Evolutionary conservation across 1,140 invertebrate genomes (phyloP).

Genomic region (Neodiprion pinetum): DNA sequence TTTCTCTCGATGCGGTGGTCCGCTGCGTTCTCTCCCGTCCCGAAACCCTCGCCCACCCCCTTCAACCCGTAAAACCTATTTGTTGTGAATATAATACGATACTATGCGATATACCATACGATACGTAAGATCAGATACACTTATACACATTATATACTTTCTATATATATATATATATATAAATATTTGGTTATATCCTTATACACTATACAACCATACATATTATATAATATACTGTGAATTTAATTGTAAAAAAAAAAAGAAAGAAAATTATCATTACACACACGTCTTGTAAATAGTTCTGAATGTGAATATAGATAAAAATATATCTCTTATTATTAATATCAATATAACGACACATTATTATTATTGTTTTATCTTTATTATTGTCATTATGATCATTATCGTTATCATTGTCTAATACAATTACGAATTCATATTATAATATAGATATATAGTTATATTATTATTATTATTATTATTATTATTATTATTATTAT

Average conservation of each 20-base stretch:
- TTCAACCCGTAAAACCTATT: constrained; percentile 35
- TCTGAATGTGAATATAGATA: constrained; percentile 62
- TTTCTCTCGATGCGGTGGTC: constrained; percentile 4
- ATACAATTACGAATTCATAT: constrained; percentile 58
- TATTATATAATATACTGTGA: constrained; percentile 25
- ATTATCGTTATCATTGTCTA: constrained; percentile 61
- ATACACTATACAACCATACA: no score
- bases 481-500: not conserved
- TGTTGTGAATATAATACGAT: constrained; percentile 54
- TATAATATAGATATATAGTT: constrained; percentile 27
- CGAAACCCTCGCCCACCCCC: not conserved
- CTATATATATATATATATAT: not conserved
- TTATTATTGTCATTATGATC: constrained; percentile 43
- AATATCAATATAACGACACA: constrained; percentile 24
- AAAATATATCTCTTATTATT: constrained; percentile 55
- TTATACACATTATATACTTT: constrained; percentile 40
- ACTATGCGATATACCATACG: constrained; percentile 37
- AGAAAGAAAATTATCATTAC: constrained; percentile 20
- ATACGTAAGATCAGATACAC: constrained; percentile 36
- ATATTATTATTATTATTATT: not conserved
- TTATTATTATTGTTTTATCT: constrained; percentile 1
- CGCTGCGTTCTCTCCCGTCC: not conserved
- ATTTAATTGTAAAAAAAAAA: constrained; percentile 56
- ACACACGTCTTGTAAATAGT: constrained; percentile 53
- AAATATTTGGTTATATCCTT: no score